A percentile compares a stretch with the other conserved stretches of the same genome.
These are phyloP conservation scores for Limnothrissa miodon DNA, from an alignment of 2,113 vertebrate genomes.

Conservation along the genomic window DNA sequence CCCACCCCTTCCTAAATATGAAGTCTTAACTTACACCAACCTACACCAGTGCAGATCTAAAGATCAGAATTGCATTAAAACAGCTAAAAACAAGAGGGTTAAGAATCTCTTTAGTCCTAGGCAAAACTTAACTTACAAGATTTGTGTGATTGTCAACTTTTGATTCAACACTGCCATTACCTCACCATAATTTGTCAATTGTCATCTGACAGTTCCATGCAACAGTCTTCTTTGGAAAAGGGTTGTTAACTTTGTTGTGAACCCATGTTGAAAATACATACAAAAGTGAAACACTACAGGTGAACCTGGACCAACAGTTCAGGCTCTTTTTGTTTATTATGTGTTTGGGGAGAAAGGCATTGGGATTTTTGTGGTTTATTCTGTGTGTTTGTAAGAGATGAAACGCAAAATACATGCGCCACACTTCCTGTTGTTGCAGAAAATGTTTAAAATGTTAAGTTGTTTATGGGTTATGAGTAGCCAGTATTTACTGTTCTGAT, in stretches of 20 bases:
- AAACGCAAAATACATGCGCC: not conserved
- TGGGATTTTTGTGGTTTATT: not conserved
- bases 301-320: not conserved
- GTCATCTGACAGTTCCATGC: not conserved
- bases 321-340: not conserved
- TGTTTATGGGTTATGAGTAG: not conserved
- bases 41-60: not conserved
- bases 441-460: not conserved
- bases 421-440: not conserved
- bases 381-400: not conserved
- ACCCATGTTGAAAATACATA: not conserved
- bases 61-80: not conserved
- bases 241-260: not conserved
- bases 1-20: not conserved
- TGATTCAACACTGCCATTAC: slow-evolving; percentile 9
- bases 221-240: not conserved
- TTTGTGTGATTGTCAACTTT: not conserved
- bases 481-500: not conserved
- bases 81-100: not conserved
- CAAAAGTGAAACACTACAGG: not conserved
- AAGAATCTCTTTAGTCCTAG: not conserved
- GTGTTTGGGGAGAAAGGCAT: not conserved
- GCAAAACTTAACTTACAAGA: not conserved
- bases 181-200: not conserved
- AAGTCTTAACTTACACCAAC: slow-evolving; percentile 3